phyloP scores from a whole-genome alignment of 2,797 vertebrate species.

The Borostomias antarcticus region DNA sequence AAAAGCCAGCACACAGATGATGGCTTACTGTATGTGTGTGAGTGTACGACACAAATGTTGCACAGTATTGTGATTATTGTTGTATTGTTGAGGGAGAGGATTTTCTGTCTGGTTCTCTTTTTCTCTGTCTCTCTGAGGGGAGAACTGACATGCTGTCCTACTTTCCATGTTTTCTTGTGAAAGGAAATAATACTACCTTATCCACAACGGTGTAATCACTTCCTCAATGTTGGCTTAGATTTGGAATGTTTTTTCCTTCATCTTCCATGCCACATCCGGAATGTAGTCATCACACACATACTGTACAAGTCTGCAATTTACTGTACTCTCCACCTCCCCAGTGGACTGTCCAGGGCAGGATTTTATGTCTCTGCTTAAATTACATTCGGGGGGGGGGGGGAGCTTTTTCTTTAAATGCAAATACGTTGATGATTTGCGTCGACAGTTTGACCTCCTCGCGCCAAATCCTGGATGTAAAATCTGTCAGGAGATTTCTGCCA shows the following conservation, averaged over 20 bases:
- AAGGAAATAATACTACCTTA: conserved; percentile 54
- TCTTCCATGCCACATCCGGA: conserved; percentile 43
- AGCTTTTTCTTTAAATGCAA: conserved; percentile 73
- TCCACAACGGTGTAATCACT: conserved; percentile 42
- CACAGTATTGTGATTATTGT: too few species aligned
- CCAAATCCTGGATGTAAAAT: conserved; percentile 56
- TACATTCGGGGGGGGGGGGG: conserved; percentile 52
- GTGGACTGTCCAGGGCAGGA: conserved; percentile 35
- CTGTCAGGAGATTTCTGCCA: neutral
- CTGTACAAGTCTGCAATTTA: conserved; percentile 57
- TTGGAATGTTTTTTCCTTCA: conserved; percentile 45
- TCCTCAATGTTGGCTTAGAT: conserved; percentile 45
- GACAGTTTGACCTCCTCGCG: conserved; percentile 58
- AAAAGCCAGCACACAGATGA: too few species aligned
- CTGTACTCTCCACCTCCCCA: conserved; percentile 46
- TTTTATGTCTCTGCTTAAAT: conserved; percentile 69
- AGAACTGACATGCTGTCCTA: conserved; percentile 65
- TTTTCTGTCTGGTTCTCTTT: neutral
- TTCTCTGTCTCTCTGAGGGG: neutral
- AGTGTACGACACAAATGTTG: too few species aligned
- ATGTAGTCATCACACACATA: conserved; percentile 36
- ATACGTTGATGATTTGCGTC: conserved; percentile 68
- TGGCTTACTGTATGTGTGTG: too few species aligned
- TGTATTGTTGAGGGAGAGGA: neutral
- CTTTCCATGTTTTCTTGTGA: conserved; percentile 43